Evolutionary conservation across 2,113 vertebrate genomes (phyloP).

Genomic region (Gallinago undulata): DNA sequence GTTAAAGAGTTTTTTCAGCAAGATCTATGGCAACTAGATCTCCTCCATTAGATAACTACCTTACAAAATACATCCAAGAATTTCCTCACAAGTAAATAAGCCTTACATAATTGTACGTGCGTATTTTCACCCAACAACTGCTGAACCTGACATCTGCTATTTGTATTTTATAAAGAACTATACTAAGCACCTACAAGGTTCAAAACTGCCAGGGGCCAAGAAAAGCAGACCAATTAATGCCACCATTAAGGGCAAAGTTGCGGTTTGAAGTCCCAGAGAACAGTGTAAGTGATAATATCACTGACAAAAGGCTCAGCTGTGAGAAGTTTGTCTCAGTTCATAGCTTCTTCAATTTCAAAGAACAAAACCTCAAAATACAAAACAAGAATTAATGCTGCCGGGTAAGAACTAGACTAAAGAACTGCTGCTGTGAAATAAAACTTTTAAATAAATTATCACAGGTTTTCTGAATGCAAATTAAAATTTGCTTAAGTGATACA

Average conservation of each 20-base stretch:
- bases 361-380: background rate
- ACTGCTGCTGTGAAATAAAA: background rate
- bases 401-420: background rate
- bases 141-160: background rate
- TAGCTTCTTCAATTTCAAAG: conserved; percentile 26
- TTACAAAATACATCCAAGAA: conserved; percentile 10
- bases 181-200: background rate
- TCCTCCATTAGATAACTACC: background rate
- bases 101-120: background rate
- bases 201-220: background rate
- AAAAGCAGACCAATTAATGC: background rate
- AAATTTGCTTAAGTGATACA: background rate
- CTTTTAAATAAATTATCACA: background rate
- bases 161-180: background rate
- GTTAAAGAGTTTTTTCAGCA: background rate
- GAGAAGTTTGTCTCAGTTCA: background rate
- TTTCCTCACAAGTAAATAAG: background rate
- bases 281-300: background rate
- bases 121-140: background rate
- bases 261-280: background rate
- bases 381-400: background rate
- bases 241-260: background rate
- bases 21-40: background rate
- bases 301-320: background rate
- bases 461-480: background rate